Conservation (phyloP, 2,888 invertebrate species). For the Melangyna quadrimaculata region DNA sequence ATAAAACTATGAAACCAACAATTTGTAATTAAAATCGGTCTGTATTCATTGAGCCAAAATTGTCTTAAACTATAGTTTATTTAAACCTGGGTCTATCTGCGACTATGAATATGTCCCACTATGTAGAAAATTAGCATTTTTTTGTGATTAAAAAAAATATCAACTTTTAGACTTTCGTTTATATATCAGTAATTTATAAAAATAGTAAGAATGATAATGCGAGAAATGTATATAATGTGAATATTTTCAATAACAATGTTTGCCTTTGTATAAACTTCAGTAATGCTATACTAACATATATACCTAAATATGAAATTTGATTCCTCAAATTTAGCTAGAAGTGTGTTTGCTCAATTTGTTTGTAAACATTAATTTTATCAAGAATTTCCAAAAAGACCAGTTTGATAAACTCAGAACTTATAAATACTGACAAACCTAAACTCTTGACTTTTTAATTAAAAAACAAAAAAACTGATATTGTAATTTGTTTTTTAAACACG, state of each 20-base stretch:
- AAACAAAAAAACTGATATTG: too few relatives aligned
- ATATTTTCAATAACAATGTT: constrained; percentile 55
- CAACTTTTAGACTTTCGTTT: too few relatives aligned
- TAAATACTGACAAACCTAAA: neutral
- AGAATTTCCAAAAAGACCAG: neutral
- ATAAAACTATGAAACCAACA: too few relatives aligned
- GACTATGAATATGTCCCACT: too few relatives aligned
- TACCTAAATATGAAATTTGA: constrained; percentile 50
- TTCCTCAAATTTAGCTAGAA: constrained; percentile 44
- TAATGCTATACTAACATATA: constrained; percentile 32
- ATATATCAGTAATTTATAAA: neutral
- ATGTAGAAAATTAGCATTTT: too few relatives aligned
- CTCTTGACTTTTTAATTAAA: too few relatives aligned
- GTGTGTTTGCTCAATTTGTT: constrained; percentile 40
- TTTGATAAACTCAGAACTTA: neutral
- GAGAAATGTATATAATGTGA: constrained; percentile 60
- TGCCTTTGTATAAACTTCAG: constrained; percentile 52
- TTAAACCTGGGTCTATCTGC: too few relatives aligned
- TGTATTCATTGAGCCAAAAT: too few relatives aligned
- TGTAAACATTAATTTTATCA: constrained; percentile 1
- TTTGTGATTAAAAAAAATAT: too few relatives aligned
- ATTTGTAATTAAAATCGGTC: too few relatives aligned
- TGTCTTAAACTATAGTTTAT: too few relatives aligned
- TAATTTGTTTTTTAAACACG: too few relatives aligned
- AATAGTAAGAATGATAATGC: constrained; percentile 58